phyloP scores from a whole-genome alignment of 1,140 invertebrate genomes.

The Holcopasites calliopsidis region DNA sequence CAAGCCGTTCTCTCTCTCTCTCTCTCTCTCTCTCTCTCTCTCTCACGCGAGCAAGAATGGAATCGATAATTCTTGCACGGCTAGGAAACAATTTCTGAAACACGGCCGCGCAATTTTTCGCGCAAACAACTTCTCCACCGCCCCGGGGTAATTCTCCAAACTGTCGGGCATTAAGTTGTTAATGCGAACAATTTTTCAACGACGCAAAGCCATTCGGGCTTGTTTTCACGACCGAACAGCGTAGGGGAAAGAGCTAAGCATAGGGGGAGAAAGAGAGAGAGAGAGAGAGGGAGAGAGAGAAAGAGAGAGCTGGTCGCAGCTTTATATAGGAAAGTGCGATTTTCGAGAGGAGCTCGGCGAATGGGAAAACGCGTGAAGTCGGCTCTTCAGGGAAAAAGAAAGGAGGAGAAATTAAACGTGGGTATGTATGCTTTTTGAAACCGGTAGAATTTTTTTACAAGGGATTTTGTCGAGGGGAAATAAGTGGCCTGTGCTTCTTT shows the following conservation, averaged over 20 bases:
- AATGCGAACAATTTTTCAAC: conserved; percentile 34
- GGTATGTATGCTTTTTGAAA: too few species aligned
- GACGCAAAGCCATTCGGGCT: not conserved
- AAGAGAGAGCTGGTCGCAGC: not conserved
- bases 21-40: not conserved
- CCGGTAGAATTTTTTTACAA: not conserved
- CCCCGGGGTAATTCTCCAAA: conserved; percentile 11
- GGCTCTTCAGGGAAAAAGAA: not conserved
- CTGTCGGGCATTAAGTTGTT: conserved; percentile 27
- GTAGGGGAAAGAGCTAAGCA: too few species aligned
- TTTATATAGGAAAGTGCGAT: not conserved
- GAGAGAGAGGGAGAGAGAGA: not conserved
- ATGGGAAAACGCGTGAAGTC: not conserved
- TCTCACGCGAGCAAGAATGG: not conserved
- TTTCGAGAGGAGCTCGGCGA: not conserved
- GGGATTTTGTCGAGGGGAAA: too few species aligned
- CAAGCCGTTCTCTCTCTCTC: too few species aligned
- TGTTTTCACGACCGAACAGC: not conserved
- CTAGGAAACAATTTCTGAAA: conserved; percentile 34
- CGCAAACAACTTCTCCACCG: conserved; percentile 12
- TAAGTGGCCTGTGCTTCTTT: not conserved
- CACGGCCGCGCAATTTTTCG: conserved; percentile 24
- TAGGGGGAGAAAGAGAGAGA: too few species aligned
- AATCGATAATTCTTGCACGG: conserved; percentile 27
- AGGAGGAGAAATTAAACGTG: not conserved